phyloP scores from a whole-genome alignment of 2,797 vertebrate genomes.

The Tokudaia muenninki region DNA sequence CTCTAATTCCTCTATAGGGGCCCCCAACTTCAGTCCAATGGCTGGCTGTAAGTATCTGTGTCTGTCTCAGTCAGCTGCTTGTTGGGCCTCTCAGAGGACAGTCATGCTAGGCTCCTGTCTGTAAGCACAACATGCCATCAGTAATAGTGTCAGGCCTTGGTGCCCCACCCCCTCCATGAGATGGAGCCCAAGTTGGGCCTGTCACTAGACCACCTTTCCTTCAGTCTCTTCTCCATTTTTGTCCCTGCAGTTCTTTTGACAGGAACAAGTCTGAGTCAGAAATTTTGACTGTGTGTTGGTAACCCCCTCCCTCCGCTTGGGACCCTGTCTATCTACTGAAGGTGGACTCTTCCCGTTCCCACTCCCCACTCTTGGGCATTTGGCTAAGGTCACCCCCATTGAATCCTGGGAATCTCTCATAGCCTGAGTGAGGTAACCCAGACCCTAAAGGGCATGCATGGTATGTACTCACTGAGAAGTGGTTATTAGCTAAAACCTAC shows the following conservation, averaged over 20 bases:
- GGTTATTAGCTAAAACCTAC: not conserved
- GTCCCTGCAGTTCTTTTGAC: not conserved
- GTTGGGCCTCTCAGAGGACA: not conserved
- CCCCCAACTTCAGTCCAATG: not conserved
- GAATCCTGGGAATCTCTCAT: not conserved
- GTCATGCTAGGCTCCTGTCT: not conserved
- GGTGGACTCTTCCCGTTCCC: not conserved
- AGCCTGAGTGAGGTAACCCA: not conserved
- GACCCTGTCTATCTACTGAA: not conserved
- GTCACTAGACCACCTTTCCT: not conserved
- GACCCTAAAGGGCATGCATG: not conserved
- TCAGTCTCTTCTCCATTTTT: not conserved
- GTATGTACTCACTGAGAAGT: not conserved
- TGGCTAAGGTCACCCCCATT: not conserved
- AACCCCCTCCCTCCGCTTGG: not conserved
- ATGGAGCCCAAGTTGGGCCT: not conserved
- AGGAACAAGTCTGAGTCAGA: not conserved
- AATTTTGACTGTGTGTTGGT: not conserved
- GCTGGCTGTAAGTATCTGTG: not conserved
- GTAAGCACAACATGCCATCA: not conserved
- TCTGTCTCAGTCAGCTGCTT: not conserved
- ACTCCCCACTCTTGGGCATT: not conserved
- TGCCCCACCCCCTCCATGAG: not conserved
- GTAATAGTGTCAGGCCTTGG: not conserved
- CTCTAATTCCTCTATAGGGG: not conserved